Percentiles rank a stretch among this genome's conserved stretches.
These are phyloP conservation scores for Drosophila bocki DNA, from an alignment of 1,140 invertebrate genomes.

Conservation along the genomic window DNA sequence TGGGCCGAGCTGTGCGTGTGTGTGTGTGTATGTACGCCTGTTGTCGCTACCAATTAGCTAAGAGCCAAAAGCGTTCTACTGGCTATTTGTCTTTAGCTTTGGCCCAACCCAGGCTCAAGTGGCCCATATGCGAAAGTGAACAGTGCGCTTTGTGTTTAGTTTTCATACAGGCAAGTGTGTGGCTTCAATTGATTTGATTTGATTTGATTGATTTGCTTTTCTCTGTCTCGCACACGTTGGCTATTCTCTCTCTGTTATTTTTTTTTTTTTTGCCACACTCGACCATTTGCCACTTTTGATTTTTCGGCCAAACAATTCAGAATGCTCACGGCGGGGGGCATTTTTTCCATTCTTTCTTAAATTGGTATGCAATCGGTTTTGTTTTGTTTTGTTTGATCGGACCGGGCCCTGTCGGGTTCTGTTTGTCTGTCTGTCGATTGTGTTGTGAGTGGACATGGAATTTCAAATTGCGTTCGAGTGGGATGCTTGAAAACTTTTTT, in stretches of 20 bases:
- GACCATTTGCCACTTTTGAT: constrained; percentile 62
- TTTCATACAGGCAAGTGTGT: constrained; percentile 38
- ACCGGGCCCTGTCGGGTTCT: constrained; percentile 14
- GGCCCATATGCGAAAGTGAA: constrained; percentile 20
- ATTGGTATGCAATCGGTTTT: constrained; percentile 51
- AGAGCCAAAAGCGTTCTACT: constrained; percentile 21
- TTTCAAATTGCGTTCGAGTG: constrained; percentile 67
- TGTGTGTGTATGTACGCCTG: constrained; percentile 11
- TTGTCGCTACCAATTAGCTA: constrained; percentile 47
- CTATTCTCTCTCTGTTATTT: not conserved
- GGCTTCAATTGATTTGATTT: constrained; percentile 63
- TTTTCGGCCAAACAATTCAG: constrained; percentile 65
- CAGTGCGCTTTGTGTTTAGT: constrained; percentile 32
- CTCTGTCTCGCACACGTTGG: constrained; percentile 7
- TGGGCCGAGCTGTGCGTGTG: constrained; percentile 1
- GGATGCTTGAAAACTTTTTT: constrained; percentile 57
- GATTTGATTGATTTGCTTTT: constrained; percentile 64
- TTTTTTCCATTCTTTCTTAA: constrained; percentile 39
- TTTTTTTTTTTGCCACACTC: constrained; percentile 19
- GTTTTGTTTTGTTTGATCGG: constrained; percentile 15
- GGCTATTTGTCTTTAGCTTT: constrained; percentile 6
- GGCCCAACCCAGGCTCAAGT: constrained; percentile 2
- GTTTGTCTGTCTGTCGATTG: constrained; percentile 23
- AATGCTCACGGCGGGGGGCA: constrained; percentile 16
- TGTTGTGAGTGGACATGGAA: constrained; percentile 65